phyloP scores from a whole-genome alignment of 2,113 vertebrate species.

The Emydura subglobosa region DNA sequence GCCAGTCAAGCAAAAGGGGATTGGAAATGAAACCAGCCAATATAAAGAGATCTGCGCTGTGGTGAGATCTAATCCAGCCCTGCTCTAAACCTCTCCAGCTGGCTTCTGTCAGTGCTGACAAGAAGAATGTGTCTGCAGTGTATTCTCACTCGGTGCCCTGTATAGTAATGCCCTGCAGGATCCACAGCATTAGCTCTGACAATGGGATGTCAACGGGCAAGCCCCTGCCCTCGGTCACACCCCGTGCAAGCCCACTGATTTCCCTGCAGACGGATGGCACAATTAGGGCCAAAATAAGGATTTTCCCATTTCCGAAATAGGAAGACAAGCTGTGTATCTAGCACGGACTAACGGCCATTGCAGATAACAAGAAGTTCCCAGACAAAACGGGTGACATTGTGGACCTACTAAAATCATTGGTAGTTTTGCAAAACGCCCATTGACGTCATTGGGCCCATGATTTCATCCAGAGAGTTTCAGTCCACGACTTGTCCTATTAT shows the following conservation, averaged over 20 bases:
- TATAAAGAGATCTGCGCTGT: conserved; percentile 62
- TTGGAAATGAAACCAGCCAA: conserved; percentile 76
- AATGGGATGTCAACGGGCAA: background rate
- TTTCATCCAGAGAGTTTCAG: fast-evolving
- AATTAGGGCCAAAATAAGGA: background rate
- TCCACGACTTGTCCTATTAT: background rate
- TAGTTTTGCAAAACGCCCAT: fast-evolving
- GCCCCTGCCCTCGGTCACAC: background rate
- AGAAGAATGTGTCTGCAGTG: conserved; percentile 79
- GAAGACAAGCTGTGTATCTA: background rate
- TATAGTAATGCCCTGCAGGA: background rate
- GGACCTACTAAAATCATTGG: background rate
- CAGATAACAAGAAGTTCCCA: background rate
- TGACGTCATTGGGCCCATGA: background rate
- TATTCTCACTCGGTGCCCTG: background rate
- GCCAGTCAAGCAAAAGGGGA: conserved; percentile 80
- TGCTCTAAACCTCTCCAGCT: conserved; percentile 81
- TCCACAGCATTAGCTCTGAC: conserved; percentile 1
- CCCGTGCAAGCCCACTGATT: background rate
- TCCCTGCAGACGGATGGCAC: fast-evolving
- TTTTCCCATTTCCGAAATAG: background rate
- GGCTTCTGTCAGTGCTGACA: conserved; percentile 86
- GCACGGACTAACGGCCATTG: background rate
- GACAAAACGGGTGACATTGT: background rate
- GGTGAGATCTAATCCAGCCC: conserved; percentile 80